A percentile compares a stretch with the other conserved stretches of the same genome.
phyloP scores from a whole-genome alignment of 1,140 invertebrate species.

The Hesperophylax magnus region DNA sequence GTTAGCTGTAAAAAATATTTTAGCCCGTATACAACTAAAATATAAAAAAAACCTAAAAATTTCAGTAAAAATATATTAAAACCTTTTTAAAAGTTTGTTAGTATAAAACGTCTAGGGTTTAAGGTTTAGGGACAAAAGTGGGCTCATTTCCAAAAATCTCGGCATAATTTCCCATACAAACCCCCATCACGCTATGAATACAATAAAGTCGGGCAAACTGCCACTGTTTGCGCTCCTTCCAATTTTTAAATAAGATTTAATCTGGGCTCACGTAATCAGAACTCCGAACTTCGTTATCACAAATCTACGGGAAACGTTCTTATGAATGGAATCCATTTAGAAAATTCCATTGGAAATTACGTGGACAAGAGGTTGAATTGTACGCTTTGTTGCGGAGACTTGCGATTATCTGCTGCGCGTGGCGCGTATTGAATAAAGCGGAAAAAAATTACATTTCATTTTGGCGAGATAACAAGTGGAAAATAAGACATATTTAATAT shows the following conservation, averaged over 20 bases:
- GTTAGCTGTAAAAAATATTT: no score
- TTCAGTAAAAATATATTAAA: no score
- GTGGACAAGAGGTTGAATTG: constrained; percentile 26
- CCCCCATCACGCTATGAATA: constrained; percentile 33
- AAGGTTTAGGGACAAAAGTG: no score
- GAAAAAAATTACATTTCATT: no score
- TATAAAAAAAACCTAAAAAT: no score
- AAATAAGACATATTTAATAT: no score
- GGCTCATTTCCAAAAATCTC: no score
- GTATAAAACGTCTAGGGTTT: no score
- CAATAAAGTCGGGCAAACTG: constrained; percentile 21
- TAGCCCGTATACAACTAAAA: no score
- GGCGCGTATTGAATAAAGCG: no score
- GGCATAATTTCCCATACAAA: constrained; percentile 22
- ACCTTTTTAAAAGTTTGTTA: no score
- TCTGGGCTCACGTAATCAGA: constrained; percentile 46
- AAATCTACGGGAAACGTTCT: constrained; percentile 9
- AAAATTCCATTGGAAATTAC: constrained; percentile 34
- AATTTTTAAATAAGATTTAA: constrained; percentile 43
- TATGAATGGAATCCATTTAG: constrained; percentile 21
- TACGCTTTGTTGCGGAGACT: not conserved
- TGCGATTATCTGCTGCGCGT: not conserved
- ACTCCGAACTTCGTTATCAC: constrained; percentile 35
- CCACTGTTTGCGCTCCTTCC: constrained; percentile 21
- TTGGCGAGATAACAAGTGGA: no score